Evolutionary conservation across 2,797 vertebrate species (phyloP), one percentile per base, ranked within the genome.

Genomic region (Eospalax fontanierii): DNA sequence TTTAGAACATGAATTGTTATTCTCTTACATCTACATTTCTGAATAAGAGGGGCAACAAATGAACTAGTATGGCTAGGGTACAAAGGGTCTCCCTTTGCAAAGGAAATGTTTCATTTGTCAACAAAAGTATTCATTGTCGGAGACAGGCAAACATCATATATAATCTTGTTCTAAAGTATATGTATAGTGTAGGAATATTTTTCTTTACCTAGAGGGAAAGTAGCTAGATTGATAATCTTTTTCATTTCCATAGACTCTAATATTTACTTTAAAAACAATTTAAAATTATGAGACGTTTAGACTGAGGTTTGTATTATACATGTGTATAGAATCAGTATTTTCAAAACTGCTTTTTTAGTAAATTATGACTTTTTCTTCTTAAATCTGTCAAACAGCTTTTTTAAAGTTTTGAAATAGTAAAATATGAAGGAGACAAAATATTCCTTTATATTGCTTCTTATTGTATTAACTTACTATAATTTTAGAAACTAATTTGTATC

Each of bases 311-410:
- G 80, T 74, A 89, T 87, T 91, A 80, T 88, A 74, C 35, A 70
- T 81, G 86, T 95, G 63, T 81, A 10, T 84, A 92, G 40, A 78
- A 95, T 95, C 79, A 65, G 21, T 96, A 93, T 95, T 96, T 92
- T 81, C 46, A 88, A 95, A 94, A 92, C 63, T 90, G 6, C 22
- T 54, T 91, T 94, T 35, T 78, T 94, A 88, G 35, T 85, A 73
- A 82, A 43, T 75, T 88, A 24, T 85, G 43, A 15, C 28, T 90
- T 90, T 93, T 81, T 46, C 46, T 93, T 95, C 70, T 81, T 92
- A 93, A 96, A 74, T 95, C 82, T 18, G 1, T 93, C 57, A 94
- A 91, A 81, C 35, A 81, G 92, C 35, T 74, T 87, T 87, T 74
- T 87, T 84, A 73, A 91, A 84, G 35, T 94, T 96, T 71, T 89